Conservation (phyloP, 2,888 invertebrate species). For the Pheosia tremula region DNA sequence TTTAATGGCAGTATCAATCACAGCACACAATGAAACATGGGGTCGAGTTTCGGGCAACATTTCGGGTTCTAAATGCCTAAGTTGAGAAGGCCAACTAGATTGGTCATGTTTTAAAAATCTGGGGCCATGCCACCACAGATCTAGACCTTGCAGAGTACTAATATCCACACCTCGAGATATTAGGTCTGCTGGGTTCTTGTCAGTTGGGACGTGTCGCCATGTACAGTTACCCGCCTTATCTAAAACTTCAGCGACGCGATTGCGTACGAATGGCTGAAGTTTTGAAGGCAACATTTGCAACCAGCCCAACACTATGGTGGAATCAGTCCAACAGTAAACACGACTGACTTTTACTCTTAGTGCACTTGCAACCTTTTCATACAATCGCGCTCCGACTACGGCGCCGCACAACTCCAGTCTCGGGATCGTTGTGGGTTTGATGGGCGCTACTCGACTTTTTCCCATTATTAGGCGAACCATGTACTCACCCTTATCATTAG, state of each 20-base stretch:
- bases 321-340: conserved; percentile 40
- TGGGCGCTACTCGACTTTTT: conserved; percentile 37
- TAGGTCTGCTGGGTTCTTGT: conserved; percentile 2
- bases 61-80: not conserved
- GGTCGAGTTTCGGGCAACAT: conserved; percentile 9
- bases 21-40: not conserved
- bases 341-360: conserved; percentile 20
- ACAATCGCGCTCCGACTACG: conserved; percentile 35
- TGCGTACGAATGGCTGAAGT: conserved; percentile 39
- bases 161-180: conserved; percentile 2
- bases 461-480: conserved; percentile 28
- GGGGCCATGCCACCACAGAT: conserved; percentile 8
- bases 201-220: conserved; percentile 37
- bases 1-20: not conserved
- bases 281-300: conserved; percentile 29
- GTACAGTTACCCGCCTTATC: conserved; percentile 22
- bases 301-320: conserved; percentile 42
- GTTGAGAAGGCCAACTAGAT: conserved; percentile 5
- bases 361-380: conserved; percentile 27
- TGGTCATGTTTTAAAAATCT: not conserved
- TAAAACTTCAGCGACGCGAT: conserved; percentile 37
- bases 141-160: not conserved
- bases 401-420: conserved; percentile 45
- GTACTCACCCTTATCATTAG: conserved; percentile 13
- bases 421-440: conserved; percentile 40